A percentile compares a stretch with the other conserved stretches of the same genome.
These are phyloP conservation scores for Eucera pruinosa DNA, from an alignment of 2,888 invertebrate species.

Conservation along the genomic window DNA sequence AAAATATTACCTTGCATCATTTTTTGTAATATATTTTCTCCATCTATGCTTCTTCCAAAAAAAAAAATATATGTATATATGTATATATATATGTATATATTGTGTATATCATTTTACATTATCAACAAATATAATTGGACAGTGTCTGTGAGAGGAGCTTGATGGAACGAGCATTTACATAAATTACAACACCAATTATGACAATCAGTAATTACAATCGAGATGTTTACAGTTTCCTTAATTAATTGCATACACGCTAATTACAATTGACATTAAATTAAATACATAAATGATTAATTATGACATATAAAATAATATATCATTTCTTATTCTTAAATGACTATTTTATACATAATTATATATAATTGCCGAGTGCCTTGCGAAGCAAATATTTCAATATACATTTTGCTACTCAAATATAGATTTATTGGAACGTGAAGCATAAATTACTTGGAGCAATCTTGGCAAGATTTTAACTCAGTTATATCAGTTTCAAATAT, in stretches of 20 bases:
- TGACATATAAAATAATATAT: background rate
- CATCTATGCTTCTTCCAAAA: no score
- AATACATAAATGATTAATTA: background rate
- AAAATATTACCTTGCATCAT: no score
- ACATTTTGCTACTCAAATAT: background rate
- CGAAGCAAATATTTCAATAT: background rate
- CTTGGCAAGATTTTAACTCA: background rate
- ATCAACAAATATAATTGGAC: background rate
- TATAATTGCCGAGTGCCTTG: background rate
- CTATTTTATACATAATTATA: background rate
- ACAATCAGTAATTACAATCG: background rate
- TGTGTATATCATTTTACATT: background rate
- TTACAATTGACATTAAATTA: background rate
- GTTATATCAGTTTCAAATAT: background rate
- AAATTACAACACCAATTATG: background rate
- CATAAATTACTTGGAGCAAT: background rate
- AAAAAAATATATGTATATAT: no score
- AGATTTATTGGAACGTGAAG: background rate
- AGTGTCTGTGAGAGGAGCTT: no score
- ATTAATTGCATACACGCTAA: background rate
- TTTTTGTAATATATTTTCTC: no score
- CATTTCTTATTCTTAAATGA: background rate
- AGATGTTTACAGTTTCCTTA: no score
- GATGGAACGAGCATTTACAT: no score
- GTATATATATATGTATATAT: no score